These are phyloP conservation scores for Melanaphis sacchari DNA, from an alignment of 1,140 invertebrate genomes.

Conservation along the genomic window DNA sequence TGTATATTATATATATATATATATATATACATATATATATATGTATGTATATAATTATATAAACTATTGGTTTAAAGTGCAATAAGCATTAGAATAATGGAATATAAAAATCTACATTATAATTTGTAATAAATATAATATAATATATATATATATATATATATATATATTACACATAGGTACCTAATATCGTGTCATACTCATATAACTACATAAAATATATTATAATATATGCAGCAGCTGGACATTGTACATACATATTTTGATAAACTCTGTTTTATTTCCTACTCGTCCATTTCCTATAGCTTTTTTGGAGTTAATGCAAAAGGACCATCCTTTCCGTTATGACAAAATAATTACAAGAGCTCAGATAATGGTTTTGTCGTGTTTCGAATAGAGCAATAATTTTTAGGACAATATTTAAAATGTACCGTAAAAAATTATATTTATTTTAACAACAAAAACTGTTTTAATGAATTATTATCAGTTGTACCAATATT, in stretches of 20 bases:
- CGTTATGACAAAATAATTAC: constrained; percentile 20
- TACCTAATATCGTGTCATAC: not conserved
- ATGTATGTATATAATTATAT: not conserved
- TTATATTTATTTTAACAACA: not conserved
- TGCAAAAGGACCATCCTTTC: constrained; percentile 5
- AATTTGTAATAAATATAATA: not conserved
- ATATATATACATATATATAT: too few relatives aligned
- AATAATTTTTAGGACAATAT: constrained; percentile 9
- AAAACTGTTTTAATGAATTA: not conserved
- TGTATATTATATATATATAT: too few relatives aligned
- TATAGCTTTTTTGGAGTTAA: constrained; percentile 16
- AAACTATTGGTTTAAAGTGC: not conserved
- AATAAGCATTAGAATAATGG: not conserved
- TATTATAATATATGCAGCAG: not conserved
- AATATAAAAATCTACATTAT: not conserved
- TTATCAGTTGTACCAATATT: constrained; percentile 9
- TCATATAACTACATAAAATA: not conserved
- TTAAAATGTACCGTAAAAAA: not conserved
- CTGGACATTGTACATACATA: not conserved
- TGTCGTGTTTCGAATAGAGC: not conserved
- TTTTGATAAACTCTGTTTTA: not conserved
- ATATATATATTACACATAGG: not conserved
- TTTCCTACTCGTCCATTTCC: not conserved
- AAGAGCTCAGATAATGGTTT: not conserved
- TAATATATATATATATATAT: not conserved